A percentile compares a stretch with the other conserved stretches of the same genome.
Evolutionary conservation across 2,888 invertebrate species (phyloP).

Genomic region (Acrobasis repandana): DNA sequence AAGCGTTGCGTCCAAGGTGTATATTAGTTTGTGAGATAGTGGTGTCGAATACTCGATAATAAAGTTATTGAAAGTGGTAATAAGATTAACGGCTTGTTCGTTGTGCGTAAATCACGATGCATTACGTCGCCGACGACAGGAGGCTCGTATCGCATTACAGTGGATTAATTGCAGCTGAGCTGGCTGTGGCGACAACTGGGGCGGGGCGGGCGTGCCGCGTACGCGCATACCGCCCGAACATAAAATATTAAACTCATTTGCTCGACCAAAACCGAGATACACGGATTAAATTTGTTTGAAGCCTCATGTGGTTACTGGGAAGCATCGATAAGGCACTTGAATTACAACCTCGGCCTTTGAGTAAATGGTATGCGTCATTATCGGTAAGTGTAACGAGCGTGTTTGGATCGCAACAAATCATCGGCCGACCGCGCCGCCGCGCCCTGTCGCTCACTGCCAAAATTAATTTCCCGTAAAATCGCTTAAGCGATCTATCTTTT

Average conservation of each 20-base stretch:
- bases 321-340: conserved; percentile 59
- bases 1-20: conserved; percentile 54
- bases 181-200: conserved; percentile 61
- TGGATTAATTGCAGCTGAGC: conserved; percentile 75
- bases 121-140: conserved; percentile 78
- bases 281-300: conserved; percentile 45
- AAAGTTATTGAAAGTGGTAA: conserved; percentile 82
- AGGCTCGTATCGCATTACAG: conserved; percentile 76
- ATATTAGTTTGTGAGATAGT: conserved; percentile 57
- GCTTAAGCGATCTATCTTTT: conserved; percentile 76
- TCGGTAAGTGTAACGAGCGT: conserved; percentile 65
- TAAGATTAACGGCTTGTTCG: conserved; percentile 79
- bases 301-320: conserved; percentile 51
- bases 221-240: conserved; percentile 41
- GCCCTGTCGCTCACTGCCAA: conserved; percentile 74
- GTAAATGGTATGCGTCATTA: conserved; percentile 74
- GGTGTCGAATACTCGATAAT: conserved; percentile 64
- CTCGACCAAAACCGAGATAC: conserved; percentile 25
- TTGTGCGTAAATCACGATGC: conserved; percentile 78
- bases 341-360: conserved; percentile 62
- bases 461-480: conserved; percentile 80
- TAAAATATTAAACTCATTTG: conserved; percentile 28
- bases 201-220: conserved; percentile 45
- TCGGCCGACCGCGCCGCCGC: conserved; percentile 50
- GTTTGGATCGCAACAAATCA: conserved; percentile 70